Evolutionary conservation across 2,113 vertebrate genomes (phyloP).

Genomic region (Notechis scutatus): DNA sequence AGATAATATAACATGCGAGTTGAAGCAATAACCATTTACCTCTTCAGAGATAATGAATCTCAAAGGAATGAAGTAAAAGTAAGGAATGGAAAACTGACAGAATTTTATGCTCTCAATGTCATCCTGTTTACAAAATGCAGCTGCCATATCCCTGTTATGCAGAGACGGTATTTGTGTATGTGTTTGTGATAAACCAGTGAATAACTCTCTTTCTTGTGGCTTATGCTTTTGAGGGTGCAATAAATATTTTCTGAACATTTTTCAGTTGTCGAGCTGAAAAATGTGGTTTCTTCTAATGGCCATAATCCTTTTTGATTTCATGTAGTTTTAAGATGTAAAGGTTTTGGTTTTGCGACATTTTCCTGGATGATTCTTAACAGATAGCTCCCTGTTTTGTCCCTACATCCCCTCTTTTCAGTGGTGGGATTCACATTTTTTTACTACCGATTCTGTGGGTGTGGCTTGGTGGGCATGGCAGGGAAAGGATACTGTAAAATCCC

Average conservation of each 20-base stretch:
- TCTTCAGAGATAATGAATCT: conserved; percentile 18
- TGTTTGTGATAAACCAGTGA: conserved; percentile 36
- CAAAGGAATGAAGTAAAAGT: conserved; percentile 10
- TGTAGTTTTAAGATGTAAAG: background rate
- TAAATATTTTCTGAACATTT: conserved; percentile 37
- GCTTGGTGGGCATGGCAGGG: too few relatives aligned
- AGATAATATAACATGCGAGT: background rate
- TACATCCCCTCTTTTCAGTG: background rate
- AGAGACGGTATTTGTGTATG: conserved; percentile 5
- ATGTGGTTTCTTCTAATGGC: background rate
- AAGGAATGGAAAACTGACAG: conserved; percentile 22
- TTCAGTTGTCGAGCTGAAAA: background rate
- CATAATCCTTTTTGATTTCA: background rate
- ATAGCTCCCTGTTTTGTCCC: background rate
- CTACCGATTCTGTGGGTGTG: too few relatives aligned
- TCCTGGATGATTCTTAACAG: background rate
- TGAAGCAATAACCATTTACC: background rate
- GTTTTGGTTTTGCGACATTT: background rate
- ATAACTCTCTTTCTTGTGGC: conserved; percentile 37
- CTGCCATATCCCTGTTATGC: conserved; percentile 22
- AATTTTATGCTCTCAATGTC: conserved; percentile 5
- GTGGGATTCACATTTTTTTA: too few relatives aligned
- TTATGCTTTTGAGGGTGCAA: conserved; percentile 33
- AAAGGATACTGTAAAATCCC: too few relatives aligned
- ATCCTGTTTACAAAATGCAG: conserved; percentile 26